Evolutionary conservation across 2,797 vertebrate species (phyloP).

Genomic region (Sebastes iracundus): DNA sequence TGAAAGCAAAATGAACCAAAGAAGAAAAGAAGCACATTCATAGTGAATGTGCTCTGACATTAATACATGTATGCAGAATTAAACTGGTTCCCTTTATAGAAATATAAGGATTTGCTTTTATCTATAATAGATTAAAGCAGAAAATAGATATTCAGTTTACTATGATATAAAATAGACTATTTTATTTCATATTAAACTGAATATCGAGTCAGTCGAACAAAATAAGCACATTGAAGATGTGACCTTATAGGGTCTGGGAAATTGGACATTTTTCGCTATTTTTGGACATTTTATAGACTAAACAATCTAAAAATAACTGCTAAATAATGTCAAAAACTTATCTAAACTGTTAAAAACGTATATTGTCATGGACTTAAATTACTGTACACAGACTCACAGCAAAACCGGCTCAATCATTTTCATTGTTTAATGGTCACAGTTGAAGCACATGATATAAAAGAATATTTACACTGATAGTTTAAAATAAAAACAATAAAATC

Average conservation of each 20-base stretch:
- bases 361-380: not conserved
- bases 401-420: constrained; percentile 46
- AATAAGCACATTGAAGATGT: not conserved
- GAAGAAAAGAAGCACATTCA: not conserved
- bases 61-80: not conserved
- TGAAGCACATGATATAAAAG: constrained; percentile 84
- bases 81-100: not conserved
- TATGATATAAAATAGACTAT: too few species aligned
- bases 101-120: not conserved
- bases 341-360: not conserved
- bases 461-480: constrained; percentile 81
- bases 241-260: not conserved
- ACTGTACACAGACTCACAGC: constrained; percentile 19
- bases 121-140: too few species aligned
- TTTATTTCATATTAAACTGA: not conserved
- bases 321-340: not conserved
- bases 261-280: not conserved
- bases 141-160: too few species aligned
- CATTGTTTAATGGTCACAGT: constrained; percentile 86
- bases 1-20: not conserved
- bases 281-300: not conserved
- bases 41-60: not conserved
- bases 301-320: not conserved
- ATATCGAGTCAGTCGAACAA: not conserved
- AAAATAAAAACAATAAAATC: constrained; percentile 62